Conservation (phyloP, 1,140 invertebrate genomes). For the Grapholita molesta region DNA sequence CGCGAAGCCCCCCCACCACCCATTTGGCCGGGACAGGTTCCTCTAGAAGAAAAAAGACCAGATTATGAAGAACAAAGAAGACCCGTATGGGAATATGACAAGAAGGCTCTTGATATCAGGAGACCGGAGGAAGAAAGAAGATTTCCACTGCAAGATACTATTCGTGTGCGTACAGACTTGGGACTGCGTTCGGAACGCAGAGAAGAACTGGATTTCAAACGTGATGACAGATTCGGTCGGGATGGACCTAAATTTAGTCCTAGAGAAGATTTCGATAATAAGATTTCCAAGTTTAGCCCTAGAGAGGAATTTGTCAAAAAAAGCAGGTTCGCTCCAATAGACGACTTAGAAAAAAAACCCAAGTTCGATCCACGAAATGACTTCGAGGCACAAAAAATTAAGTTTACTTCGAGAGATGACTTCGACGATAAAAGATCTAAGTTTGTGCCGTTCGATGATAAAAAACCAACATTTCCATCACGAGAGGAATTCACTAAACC, state of each 20-base stretch:
- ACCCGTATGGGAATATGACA: conserved; percentile 25
- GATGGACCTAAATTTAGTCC: background rate
- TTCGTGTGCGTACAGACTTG: background rate
- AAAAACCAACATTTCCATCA: background rate
- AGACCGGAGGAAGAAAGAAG: background rate
- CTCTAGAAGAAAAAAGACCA: background rate
- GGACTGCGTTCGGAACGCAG: background rate
- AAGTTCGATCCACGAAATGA: conserved; percentile 21
- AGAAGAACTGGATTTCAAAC: background rate
- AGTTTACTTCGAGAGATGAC: background rate
- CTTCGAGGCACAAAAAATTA: background rate
- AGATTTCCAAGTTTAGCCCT: background rate
- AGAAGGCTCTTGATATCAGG: background rate
- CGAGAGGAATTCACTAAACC: background rate
- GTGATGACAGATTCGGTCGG: background rate
- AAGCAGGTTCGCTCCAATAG: background rate
- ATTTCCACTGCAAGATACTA: background rate
- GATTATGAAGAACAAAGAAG: conserved; percentile 21
- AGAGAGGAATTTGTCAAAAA: background rate
- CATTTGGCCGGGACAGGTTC: conserved; percentile 46
- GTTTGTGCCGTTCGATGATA: background rate
- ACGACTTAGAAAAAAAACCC: background rate
- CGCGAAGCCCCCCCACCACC: conserved; percentile 56
- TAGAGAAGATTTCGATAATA: background rate
- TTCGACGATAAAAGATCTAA: conserved; percentile 1